Conservation (phyloP, 2,113 vertebrate species). For the Passer domesticus region DNA sequence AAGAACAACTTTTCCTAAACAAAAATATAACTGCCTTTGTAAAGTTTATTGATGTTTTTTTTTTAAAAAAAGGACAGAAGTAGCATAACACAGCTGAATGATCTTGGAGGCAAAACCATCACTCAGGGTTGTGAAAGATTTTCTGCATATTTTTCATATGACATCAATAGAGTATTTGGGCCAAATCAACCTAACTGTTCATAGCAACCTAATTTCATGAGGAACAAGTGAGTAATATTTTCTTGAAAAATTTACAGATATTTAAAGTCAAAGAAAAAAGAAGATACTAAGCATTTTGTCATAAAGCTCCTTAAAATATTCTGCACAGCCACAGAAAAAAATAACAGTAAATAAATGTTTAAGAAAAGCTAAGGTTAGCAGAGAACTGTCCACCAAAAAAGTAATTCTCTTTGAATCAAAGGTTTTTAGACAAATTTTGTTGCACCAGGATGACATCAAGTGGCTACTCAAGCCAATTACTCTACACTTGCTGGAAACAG, state of each 20-base stretch:
- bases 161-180: not conserved
- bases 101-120: not conserved
- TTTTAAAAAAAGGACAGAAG: not conserved
- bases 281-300: not conserved
- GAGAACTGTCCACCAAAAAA: not conserved
- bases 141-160: not conserved
- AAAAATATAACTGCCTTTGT: not conserved
- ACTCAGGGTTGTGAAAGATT: not conserved
- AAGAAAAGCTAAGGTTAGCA: not conserved
- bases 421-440: not conserved
- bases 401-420: not conserved
- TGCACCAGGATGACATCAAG: slow-evolving; percentile 61
- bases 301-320: not conserved
- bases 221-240: not conserved
- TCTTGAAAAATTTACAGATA: not conserved
- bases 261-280: not conserved
- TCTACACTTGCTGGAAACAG: not conserved
- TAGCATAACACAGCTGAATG: not conserved
- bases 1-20: not conserved
- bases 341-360: not conserved
- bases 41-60: not conserved
- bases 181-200: not conserved
- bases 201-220: not conserved
- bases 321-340: not conserved
- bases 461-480: slow-evolving; percentile 36